Evolutionary conservation across 2,888 invertebrate species (phyloP).

Genomic region (Tethea ocularis): DNA sequence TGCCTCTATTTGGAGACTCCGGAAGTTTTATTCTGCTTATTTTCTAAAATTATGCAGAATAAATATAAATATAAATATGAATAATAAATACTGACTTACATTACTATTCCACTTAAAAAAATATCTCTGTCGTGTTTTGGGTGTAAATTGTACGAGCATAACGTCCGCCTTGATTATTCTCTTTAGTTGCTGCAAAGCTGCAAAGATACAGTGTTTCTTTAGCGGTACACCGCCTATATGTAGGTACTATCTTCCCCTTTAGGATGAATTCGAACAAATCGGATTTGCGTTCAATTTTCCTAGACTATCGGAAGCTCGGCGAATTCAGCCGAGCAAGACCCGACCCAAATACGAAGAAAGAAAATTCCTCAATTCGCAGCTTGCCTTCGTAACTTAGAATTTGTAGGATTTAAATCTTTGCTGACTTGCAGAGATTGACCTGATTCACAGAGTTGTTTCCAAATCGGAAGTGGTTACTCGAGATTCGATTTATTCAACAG

Average conservation of each 20-base stretch:
- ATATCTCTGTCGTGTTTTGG: too few relatives aligned
- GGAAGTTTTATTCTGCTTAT: too few relatives aligned
- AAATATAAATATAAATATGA: too few relatives aligned
- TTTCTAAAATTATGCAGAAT: too few relatives aligned
- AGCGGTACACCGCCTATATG: constrained; percentile 25
- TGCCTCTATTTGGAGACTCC: too few relatives aligned
- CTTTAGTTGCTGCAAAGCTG: too few relatives aligned
- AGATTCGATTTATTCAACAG: constrained; percentile 15
- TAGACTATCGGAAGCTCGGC: constrained; percentile 69
- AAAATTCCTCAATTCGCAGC: constrained; percentile 58
- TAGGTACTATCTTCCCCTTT: constrained; percentile 55
- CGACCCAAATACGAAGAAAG: constrained; percentile 61
- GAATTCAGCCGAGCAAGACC: constrained; percentile 60
- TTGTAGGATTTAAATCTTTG: constrained; percentile 66
- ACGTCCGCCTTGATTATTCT: too few relatives aligned
- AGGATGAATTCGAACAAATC: constrained; percentile 69
- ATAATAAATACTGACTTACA: too few relatives aligned
- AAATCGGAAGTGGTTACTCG: constrained; percentile 29
- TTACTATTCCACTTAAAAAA: too few relatives aligned
- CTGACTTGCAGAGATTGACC: constrained; percentile 57
- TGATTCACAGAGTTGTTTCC: constrained; percentile 44
- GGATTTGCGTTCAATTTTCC: constrained; percentile 80
- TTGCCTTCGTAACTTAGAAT: constrained; percentile 58
- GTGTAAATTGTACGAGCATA: too few relatives aligned
- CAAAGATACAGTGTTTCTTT: not conserved